These are phyloP conservation scores for Forbesichthys agassizii DNA, from an alignment of 2,113 vertebrate genomes.

Conservation along the genomic window DNA sequence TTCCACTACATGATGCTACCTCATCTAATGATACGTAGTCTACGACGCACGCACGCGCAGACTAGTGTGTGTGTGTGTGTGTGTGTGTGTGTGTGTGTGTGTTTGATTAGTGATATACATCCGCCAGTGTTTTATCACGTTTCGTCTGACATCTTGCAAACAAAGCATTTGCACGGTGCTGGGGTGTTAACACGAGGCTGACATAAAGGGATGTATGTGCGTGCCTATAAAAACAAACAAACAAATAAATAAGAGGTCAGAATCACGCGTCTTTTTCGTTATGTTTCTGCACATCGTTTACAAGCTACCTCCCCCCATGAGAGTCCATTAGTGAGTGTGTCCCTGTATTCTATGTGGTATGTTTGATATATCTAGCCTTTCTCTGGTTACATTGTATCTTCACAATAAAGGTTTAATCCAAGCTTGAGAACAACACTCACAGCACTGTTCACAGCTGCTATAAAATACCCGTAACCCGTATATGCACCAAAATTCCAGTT, in stretches of 20 bases:
- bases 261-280: conserved; percentile 29
- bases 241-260: conserved; percentile 36
- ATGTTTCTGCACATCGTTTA: conserved; percentile 22
- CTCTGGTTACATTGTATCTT: too few species aligned
- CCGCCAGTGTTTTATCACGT: conserved; percentile 19
- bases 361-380: too few species aligned
- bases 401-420: background rate
- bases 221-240: conserved; percentile 9
- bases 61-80: background rate
- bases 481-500: conserved; percentile 23
- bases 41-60: too few species aligned
- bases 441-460: conserved; percentile 16
- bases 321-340: background rate
- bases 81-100: too few species aligned
- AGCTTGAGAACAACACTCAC: conserved; percentile 9
- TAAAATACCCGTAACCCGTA: conserved; percentile 19
- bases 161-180: conserved; percentile 4
- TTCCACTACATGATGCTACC: conserved; percentile 3
- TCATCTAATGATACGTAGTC: background rate
- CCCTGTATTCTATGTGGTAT: too few species aligned
- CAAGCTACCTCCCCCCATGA: conserved; percentile 29
- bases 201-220: background rate
- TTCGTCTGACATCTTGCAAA: conserved; percentile 11
- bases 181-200: background rate
- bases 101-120: conserved; percentile 11